A percentile compares a stretch with the other conserved stretches of the same genome.
These are phyloP conservation scores for Athene cunicularia DNA, from an alignment of 2,113 vertebrate species.

Conservation along the genomic window DNA sequence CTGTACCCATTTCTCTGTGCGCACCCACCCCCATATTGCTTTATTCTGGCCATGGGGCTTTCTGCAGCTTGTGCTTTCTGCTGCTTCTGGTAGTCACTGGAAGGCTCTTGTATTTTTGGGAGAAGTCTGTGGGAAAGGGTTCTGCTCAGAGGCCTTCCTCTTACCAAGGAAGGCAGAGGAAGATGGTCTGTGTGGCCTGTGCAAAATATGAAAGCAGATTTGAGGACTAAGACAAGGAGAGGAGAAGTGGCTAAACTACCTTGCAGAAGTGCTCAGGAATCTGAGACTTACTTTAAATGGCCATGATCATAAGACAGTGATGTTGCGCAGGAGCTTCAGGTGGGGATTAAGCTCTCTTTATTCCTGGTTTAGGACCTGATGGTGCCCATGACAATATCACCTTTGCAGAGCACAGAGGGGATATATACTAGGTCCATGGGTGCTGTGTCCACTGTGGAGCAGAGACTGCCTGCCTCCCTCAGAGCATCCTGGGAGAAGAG, in stretches of 20 bases:
- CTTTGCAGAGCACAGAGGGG: not conserved
- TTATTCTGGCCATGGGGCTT: not conserved
- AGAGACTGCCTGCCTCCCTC: not conserved
- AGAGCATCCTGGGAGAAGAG: not conserved
- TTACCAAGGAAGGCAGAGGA: not conserved
- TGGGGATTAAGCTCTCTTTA: not conserved
- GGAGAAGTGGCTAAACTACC: not conserved
- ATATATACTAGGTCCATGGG: rapidly evolving
- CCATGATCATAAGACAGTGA: not conserved
- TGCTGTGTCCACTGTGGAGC: not conserved
- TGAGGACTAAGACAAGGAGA: not conserved
- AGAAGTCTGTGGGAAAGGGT: not conserved
- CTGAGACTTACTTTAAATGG: not conserved
- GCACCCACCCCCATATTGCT: rapidly evolving
- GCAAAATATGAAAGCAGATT: not conserved
- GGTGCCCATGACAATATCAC: rapidly evolving
- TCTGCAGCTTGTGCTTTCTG: not conserved
- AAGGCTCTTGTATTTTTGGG: not conserved
- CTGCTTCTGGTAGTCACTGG: not conserved
- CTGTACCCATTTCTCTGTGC: not conserved
- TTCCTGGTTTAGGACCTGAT: not conserved
- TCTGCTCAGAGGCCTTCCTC: not conserved
- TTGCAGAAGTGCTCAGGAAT: not conserved
- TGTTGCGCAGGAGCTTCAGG: not conserved
- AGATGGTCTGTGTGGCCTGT: not conserved